phyloP scores from a whole-genome alignment of 2,888 invertebrate genomes.

The Oligia latruncula region DNA sequence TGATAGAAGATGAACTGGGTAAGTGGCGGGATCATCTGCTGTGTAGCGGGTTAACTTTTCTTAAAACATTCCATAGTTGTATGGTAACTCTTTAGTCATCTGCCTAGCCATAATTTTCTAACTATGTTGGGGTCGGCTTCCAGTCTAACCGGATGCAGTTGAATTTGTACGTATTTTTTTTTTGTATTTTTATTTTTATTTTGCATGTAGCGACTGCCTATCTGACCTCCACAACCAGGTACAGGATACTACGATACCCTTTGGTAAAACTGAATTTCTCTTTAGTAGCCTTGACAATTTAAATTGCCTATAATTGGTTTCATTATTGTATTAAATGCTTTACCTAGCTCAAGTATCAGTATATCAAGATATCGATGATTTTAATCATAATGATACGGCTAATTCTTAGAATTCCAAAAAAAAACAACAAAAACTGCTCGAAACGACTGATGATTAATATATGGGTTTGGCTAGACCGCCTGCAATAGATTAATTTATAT shows the following conservation, averaged over 20 bases:
- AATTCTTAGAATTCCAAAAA: background rate
- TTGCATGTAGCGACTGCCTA: background rate
- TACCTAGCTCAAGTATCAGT: no score
- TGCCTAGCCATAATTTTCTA: no score
- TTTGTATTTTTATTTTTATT: no score
- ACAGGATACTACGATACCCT: background rate
- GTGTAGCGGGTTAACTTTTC: no score
- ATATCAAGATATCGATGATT: no score
- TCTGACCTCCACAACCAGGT: background rate
- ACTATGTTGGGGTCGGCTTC: background rate
- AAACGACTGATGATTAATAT: no score
- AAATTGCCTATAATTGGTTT: background rate
- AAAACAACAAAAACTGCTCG: background rate
- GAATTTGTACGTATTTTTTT: no score
- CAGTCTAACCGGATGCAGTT: background rate
- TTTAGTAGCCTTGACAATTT: background rate
- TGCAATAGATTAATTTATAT: no score
- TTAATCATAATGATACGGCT: background rate
- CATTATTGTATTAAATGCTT: background rate
- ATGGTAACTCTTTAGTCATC: no score
- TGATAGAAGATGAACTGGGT: background rate
- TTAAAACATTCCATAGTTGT: no score
- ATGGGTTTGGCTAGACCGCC: no score
- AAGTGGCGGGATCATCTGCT: background rate
- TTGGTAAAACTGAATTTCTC: background rate